phyloP scores from a whole-genome alignment of 2,113 vertebrate genomes.

The Gorilla gorilla region DNA sequence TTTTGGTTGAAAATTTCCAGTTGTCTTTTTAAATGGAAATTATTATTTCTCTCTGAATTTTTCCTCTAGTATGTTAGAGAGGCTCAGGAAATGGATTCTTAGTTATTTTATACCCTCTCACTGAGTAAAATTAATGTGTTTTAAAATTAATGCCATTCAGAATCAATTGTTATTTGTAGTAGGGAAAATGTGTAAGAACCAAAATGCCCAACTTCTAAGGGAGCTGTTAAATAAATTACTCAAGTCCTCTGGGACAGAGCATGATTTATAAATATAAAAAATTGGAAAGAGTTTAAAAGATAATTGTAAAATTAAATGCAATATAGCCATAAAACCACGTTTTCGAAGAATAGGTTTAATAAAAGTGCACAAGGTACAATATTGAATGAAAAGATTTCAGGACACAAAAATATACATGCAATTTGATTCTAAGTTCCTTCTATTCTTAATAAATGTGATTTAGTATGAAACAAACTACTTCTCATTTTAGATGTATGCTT shows the following conservation, averaged over 20 bases:
- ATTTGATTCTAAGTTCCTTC: neutral
- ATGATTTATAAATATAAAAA: slow-evolving; percentile 42
- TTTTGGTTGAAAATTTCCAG: neutral
- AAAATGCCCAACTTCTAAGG: neutral
- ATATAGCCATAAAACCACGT: neutral
- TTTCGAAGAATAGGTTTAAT: neutral
- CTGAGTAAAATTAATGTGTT: neutral
- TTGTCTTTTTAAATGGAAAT: neutral
- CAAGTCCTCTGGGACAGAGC: neutral
- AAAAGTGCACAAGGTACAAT: neutral
- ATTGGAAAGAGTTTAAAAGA: neutral
- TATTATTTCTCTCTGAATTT: neutral
- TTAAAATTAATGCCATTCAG: slow-evolving; percentile 5
- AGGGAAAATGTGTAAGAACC: neutral
- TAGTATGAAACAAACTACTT: neutral
- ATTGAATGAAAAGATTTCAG: neutral
- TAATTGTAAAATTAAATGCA: neutral
- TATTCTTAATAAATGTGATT: neutral
- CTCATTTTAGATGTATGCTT: neutral
- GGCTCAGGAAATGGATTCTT: neutral
- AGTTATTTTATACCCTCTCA: neutral
- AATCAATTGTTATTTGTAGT: neutral
- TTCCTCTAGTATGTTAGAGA: neutral
- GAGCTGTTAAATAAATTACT: neutral
- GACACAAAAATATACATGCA: neutral